phyloP scores from a whole-genome alignment of 2,797 vertebrate species.

The Columba guinea region DNA sequence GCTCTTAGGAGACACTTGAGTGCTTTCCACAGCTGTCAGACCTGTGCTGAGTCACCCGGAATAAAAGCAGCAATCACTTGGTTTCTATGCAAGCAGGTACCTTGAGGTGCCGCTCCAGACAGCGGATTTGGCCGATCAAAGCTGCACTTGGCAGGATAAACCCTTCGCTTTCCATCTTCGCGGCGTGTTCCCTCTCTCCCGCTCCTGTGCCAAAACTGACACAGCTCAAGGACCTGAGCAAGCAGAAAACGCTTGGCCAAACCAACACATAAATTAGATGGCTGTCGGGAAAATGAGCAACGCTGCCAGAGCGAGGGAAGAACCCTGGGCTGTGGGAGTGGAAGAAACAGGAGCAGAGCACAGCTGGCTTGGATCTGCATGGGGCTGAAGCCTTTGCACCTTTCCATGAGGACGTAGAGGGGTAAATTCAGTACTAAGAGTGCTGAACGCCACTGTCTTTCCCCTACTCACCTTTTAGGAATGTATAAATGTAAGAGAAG shows the following conservation, averaged over 20 bases:
- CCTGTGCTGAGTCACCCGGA: not conserved
- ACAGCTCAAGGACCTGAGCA: not conserved
- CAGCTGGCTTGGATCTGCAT: not conserved
- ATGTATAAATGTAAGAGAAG: too few species aligned
- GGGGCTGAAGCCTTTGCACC: not conserved
- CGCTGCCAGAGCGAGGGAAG: not conserved
- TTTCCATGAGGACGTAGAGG: not conserved
- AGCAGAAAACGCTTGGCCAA: not conserved
- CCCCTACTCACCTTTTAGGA: not conserved
- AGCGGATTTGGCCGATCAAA: not conserved
- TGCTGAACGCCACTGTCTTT: not conserved
- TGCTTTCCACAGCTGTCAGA: not conserved
- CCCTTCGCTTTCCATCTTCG: not conserved
- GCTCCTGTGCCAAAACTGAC: not conserved
- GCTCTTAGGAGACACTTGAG: not conserved
- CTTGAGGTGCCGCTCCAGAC: not conserved
- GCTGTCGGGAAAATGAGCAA: not conserved
- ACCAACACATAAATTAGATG: not conserved
- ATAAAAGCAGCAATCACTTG: not conserved
- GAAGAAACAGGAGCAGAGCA: not conserved
- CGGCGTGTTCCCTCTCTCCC: fast-evolving
- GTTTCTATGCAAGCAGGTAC: not conserved
- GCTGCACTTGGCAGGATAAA: not conserved
- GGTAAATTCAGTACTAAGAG: not conserved
- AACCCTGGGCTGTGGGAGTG: not conserved